A percentile compares a stretch with the other conserved stretches of the same genome.
phyloP scores from a whole-genome alignment of 2,113 vertebrate genomes.

The Cryptoleucopteryx plumbea region DNA sequence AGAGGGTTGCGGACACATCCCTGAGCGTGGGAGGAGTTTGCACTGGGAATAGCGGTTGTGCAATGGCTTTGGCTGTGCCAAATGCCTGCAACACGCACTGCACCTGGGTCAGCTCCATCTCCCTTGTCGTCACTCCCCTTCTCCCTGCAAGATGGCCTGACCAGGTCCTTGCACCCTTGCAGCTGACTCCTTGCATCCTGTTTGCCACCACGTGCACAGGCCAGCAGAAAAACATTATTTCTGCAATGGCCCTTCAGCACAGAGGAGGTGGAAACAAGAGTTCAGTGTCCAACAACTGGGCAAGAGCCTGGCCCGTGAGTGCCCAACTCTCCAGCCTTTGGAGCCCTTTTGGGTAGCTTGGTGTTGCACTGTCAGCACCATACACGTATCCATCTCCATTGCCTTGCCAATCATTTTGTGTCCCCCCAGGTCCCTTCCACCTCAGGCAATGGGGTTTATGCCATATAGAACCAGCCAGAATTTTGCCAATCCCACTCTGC shows the following conservation, averaged over 20 bases:
- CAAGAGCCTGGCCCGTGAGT: neutral
- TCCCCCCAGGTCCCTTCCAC: fast-evolving
- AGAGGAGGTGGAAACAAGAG: neutral
- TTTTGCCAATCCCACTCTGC: neutral
- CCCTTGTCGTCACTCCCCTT: fast-evolving
- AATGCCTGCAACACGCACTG: neutral
- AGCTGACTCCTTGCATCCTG: neutral
- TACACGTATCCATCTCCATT: neutral
- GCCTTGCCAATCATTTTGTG: neutral
- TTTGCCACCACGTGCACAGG: neutral
- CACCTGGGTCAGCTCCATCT: neutral
- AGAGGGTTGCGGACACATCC: neutral
- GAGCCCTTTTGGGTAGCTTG: neutral
- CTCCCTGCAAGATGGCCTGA: fast-evolving
- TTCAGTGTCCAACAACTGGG: neutral
- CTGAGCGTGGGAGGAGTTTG: neutral
- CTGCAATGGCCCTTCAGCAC: neutral
- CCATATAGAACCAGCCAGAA: neutral
- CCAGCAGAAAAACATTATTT: neutral
- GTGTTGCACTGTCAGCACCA: neutral
- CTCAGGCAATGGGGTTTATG: neutral
- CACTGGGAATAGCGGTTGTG: neutral
- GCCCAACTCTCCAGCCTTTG: neutral
- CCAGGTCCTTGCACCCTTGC: neutral
- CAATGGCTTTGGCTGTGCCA: neutral